Evolutionary conservation across 2,113 vertebrate genomes (phyloP).

Genomic region (Rhegmatorhina hoffmannsi): DNA sequence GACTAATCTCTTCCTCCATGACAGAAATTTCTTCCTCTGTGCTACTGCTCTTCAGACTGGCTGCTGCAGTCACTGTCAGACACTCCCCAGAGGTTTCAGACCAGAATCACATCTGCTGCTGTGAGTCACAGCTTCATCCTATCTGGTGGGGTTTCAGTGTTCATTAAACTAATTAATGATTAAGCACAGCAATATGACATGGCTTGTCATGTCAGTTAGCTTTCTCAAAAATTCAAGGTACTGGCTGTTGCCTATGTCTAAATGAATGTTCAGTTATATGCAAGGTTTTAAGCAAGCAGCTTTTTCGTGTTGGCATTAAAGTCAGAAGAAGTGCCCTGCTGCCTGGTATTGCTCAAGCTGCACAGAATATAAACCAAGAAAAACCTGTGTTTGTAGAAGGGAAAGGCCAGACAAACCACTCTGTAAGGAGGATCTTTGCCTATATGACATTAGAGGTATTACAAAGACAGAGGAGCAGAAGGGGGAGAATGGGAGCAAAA

Average conservation of each 20-base stretch:
- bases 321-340: neutral
- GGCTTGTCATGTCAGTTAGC: neutral
- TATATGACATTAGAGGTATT: neutral
- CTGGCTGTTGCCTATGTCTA: neutral
- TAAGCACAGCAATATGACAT: neutral
- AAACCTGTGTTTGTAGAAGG: neutral
- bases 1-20: slow-evolving; percentile 43
- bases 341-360: neutral
- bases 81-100: slow-evolving; percentile 17
- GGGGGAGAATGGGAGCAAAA: neutral
- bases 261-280: neutral
- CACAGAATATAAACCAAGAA: neutral
- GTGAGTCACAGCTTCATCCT: slow-evolving; percentile 36
- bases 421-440: neutral
- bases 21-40: slow-evolving; percentile 43
- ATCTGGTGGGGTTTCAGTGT: neutral
- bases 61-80: neutral
- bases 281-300: neutral
- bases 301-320: neutral
- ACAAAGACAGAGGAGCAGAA: neutral
- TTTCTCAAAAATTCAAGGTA: neutral
- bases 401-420: neutral
- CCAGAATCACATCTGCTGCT: slow-evolving; percentile 45
- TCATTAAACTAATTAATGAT: slow-evolving; percentile 54
- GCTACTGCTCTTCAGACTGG: neutral